phyloP scores from a whole-genome alignment of 2,797 vertebrate species.

The Octomys mimax region DNA sequence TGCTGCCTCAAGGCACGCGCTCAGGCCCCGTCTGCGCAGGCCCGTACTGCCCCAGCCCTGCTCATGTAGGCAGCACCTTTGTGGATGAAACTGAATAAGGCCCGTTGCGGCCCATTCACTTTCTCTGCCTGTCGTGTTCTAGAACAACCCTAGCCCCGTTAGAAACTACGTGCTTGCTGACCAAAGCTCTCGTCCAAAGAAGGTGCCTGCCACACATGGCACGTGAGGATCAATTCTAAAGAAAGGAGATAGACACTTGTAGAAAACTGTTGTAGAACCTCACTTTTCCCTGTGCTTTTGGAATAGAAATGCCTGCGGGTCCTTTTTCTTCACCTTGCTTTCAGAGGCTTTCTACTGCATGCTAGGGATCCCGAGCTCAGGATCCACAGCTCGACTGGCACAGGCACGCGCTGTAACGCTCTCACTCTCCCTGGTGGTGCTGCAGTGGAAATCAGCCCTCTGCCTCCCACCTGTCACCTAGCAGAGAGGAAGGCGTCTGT shows the following conservation, averaged over 20 bases:
- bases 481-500: not conserved
- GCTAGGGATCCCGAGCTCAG: not conserved
- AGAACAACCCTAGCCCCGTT: not conserved
- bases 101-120: not conserved
- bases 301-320: not conserved
- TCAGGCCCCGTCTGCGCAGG: not conserved
- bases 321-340: slow-evolving; percentile 8
- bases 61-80: not conserved
- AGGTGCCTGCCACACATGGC: not conserved
- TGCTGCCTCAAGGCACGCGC: no score
- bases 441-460: not conserved
- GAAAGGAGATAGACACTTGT: not conserved
- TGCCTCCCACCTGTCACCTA: slow-evolving; percentile 6
- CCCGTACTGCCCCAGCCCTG: fast-evolving
- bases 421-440: slow-evolving; percentile 86
- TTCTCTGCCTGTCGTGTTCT: not conserved
- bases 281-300: slow-evolving; percentile 40
- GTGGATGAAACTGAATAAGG: not conserved
- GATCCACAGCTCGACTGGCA: not conserved
- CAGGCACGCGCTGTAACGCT: not conserved
- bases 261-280: not conserved
- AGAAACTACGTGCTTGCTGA: not conserved
- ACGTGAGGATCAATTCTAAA: not conserved
- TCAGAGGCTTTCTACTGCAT: slow-evolving; percentile 37
- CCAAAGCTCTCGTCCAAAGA: not conserved